Percentiles rank a stretch among this genome's conserved stretches.
Evolutionary conservation across 2,797 vertebrate genomes (phyloP).

Genomic region (Carapus acus): DNA sequence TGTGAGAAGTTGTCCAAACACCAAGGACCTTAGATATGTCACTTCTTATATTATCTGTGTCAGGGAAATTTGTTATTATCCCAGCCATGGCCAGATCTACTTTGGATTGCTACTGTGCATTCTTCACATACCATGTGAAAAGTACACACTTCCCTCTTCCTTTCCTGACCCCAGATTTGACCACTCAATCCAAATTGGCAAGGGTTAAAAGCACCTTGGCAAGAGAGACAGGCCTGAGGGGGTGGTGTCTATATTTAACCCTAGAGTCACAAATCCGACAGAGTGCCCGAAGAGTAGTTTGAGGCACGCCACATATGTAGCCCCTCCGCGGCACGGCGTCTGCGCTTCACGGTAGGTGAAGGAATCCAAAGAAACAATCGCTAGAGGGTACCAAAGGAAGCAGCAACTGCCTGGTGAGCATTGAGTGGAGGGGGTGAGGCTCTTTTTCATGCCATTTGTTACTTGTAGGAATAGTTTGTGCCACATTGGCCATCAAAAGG

Average conservation of each 20-base stretch:
- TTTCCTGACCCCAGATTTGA: constrained; percentile 30
- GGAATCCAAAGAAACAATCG: constrained; percentile 4
- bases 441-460: constrained; percentile 14
- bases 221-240: constrained; percentile 27
- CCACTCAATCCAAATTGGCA: constrained; percentile 19
- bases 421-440: constrained; percentile 9
- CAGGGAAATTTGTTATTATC: background rate
- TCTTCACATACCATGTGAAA: constrained; percentile 10
- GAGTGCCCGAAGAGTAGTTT: constrained; percentile 31
- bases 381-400: constrained; percentile 23
- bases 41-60: no score
- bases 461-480: constrained; percentile 15
- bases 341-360: constrained; percentile 18
- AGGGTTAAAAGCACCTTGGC: constrained; percentile 58
- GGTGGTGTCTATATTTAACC: constrained; percentile 58
- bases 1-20: no score
- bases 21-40: no score
- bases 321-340: constrained; percentile 51
- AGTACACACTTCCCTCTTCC: constrained; percentile 1
- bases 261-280: constrained; percentile 35
- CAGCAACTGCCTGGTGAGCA: constrained; percentile 56
- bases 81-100: constrained; percentile 1
- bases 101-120: constrained; percentile 11
- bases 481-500: constrained; percentile 23
- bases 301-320: constrained; percentile 43